Evolutionary conservation across 2,797 vertebrate species (phyloP).

Genomic region (Leptatherina wallacei): DNA sequence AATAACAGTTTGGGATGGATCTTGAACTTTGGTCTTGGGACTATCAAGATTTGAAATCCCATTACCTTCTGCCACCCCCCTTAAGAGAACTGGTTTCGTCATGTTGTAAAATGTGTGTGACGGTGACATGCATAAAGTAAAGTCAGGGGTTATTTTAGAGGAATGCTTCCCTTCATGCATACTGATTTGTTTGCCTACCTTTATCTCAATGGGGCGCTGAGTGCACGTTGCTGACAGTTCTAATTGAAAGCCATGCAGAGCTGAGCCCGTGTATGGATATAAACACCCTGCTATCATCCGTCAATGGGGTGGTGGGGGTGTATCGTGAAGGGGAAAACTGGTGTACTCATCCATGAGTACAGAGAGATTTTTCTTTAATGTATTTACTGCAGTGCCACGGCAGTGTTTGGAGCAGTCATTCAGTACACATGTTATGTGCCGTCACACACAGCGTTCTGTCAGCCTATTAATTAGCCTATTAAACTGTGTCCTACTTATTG

Average conservation of each 20-base stretch:
- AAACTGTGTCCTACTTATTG: conserved; percentile 37
- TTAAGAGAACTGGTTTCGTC: background rate
- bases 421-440: conserved; percentile 29
- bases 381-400: conserved; percentile 52
- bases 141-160: conserved; percentile 26
- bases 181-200: conserved; percentile 69
- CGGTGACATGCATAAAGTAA: conserved; percentile 3
- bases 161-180: conserved; percentile 44
- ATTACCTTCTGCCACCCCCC: background rate
- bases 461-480: conserved; percentile 52
- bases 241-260: conserved; percentile 69
- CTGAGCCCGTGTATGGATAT: conserved; percentile 56
- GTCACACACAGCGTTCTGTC: conserved; percentile 23
- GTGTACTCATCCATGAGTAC: conserved; percentile 37
- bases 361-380: conserved; percentile 61
- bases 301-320: conserved; percentile 28
- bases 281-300: conserved; percentile 57
- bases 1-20: background rate
- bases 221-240: conserved; percentile 56
- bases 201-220: conserved; percentile 56
- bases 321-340: background rate
- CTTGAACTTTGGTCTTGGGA: background rate
- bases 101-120: background rate
- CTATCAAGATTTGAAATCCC: background rate
- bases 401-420: conserved; percentile 34